Base-by-base conservation (phyloP, 2,888 invertebrate genomes). In the Dastarcus helophoroides region DNA sequence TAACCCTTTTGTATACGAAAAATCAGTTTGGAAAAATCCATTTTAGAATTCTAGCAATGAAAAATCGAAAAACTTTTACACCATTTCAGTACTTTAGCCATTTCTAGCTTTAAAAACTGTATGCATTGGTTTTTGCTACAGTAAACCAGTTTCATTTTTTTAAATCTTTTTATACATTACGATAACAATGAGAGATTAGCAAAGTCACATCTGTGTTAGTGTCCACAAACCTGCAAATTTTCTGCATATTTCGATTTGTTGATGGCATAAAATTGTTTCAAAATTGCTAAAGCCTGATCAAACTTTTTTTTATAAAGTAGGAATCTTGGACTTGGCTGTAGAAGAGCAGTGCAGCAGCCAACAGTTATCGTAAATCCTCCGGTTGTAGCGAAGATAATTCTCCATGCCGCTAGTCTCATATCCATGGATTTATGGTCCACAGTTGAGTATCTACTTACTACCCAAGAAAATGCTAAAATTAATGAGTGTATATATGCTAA, bases 211-310 rank as follows among this genome's bases (percentile, higher is more conserved):
- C n/a, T n/a, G n/a, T n/a, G n/a, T 11, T 23, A 15, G 8, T 32
- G 2, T 27, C 22, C n/a, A 27, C 24, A 37, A 10, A 63, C 61
- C 31, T 54, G 46, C 40, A 56, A 65, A 25, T 56, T 54, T 30
- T 62, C 58, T 11, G 53, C 53, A 38, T 64, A 62, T 38, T 50
- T 57, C 2, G 64, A 64, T 40, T 54, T 60, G 41, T 67, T 67
- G 25, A 66, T 58, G 8, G 66, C 62, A 40, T 59, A 66, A 14
- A 65, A 63, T 36, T 63, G 59, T 37, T 59, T 64, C 3, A 67
- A 38, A 3, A 60, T 49, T 10, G 50, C 33, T 2, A 59, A 29
- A 2, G 65, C 63, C 32, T 58, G 46, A 15, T 50, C 50, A 14
- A 50, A 46, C 19, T 53, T 52, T 32, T 53, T 54, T 16, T 48